A percentile compares a stretch with the other conserved stretches of the same genome.
Evolutionary conservation across 2,797 vertebrate genomes (phyloP).

Genomic region (Coilia nasus): DNA sequence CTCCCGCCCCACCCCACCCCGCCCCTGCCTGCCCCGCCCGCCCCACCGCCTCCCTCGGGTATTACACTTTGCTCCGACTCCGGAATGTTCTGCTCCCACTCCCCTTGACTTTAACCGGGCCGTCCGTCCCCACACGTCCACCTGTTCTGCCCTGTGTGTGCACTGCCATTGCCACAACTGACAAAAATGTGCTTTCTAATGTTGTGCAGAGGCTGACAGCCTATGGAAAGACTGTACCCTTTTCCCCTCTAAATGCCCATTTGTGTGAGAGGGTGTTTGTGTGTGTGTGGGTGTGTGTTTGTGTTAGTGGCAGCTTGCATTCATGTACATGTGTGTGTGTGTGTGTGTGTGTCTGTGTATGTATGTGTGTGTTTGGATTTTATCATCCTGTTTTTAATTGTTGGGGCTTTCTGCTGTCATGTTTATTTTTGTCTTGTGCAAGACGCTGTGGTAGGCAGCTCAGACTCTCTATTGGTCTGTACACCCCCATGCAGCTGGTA

Average conservation of each 20-base stretch:
- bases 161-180: neutral
- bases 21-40: constrained; percentile 23
- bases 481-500: neutral
- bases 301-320: too few relatives aligned
- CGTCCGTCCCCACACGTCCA: neutral
- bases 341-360: too few relatives aligned
- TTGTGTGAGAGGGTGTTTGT: neutral
- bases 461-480: neutral
- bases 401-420: constrained; percentile 17
- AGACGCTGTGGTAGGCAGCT: neutral
- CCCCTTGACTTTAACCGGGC: constrained; percentile 37
- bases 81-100: constrained; percentile 53
- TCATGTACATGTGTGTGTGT: too few relatives aligned
- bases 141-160: neutral
- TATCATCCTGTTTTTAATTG: constrained; percentile 23
- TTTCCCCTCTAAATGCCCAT: neutral
- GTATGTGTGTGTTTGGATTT: neutral
- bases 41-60: constrained; percentile 61
- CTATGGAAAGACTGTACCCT: neutral
- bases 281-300: too few relatives aligned
- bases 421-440: constrained; percentile 21
- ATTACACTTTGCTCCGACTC: constrained; percentile 60
- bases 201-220: neutral
- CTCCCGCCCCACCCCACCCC: too few relatives aligned
- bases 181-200: neutral